Evolutionary conservation across 1,140 invertebrate genomes (phyloP), one percentile per base, ranked within the genome.

Genomic region (Pachyrhynchus sulphureomaculatus): DNA sequence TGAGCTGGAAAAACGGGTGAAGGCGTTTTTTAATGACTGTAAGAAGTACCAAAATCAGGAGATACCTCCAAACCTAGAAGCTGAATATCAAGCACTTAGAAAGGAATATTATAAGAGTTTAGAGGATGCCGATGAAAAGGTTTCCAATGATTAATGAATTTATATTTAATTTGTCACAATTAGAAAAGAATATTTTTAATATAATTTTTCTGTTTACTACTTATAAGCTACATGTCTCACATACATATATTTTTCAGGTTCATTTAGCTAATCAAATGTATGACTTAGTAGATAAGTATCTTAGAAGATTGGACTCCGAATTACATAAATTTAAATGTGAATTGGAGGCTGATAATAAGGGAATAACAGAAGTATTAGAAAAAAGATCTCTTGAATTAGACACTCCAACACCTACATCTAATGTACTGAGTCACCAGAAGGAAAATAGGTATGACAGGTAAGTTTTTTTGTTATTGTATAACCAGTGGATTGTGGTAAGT

Each of bases 241-340:
- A n/a, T n/a, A n/a, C n/a, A n/a, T n/a, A n/a, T 23, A 41, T 47
- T 69, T 70, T 65, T 13, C 70, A 78, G 87, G 88, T 89, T 15
- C 87, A 93, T 65, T 81, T 98, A 63, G 93, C 95, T 15, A 96
- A 89, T 76, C 91, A 95, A 79, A 93, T 97, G 82, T 91, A 94
- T 76, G 95, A 98, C 68, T 81, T 98, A 65, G 93, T 98, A 47
- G 91, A 96, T 72, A 86, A 93, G 73, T 98, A 98, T 80, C 81
- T 96, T 67, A 81, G 95, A 60, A 84, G 93, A 77, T 79, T 99
- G 41, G 96, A 98, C 75, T 92, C 92, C 73, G 96, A 99, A 76
- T 76, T 98, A 26, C 88, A 93, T 67, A 98, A 99, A 77, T 99
- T 99, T 77, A 98, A 98, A 81, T 94, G 96, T 84, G 96, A 99